Conservation (phyloP, 2,113 vertebrate genomes). For the Burhinus oedicnemus region DNA sequence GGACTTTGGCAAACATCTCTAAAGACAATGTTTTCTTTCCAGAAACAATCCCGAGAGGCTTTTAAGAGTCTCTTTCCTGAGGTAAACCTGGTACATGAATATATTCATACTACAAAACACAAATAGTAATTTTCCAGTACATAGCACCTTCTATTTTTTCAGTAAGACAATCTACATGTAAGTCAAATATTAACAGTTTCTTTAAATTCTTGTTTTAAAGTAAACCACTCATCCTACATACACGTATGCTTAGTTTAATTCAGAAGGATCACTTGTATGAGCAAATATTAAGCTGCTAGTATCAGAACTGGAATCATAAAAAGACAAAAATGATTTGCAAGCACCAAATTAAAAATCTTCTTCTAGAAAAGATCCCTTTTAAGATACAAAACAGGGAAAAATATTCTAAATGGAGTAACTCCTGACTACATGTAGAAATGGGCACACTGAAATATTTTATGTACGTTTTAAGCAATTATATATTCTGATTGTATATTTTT, state of each 20-base stretch:
- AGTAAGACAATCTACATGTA: not conserved
- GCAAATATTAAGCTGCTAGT: not conserved
- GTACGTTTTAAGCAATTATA: not conserved
- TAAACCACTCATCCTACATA: not conserved
- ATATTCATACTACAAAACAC: conserved; percentile 45
- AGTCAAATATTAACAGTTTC: not conserved
- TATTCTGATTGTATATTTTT: not conserved
- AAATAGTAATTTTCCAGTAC: conserved; percentile 1
- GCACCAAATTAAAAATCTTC: not conserved
- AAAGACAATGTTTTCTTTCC: conserved; percentile 74
- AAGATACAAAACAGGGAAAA: not conserved
- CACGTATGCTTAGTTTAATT: not conserved
- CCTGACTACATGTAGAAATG: not conserved
- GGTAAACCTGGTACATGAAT: conserved; percentile 49
- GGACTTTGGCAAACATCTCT: conserved; percentile 56
- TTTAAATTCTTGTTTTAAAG: not conserved
- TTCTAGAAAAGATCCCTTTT: not conserved
- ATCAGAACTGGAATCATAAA: not conserved
- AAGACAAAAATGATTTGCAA: not conserved
- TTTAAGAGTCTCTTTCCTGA: conserved; percentile 53
- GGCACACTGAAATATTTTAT: not conserved
- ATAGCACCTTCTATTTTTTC: not conserved
- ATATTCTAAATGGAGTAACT: not conserved
- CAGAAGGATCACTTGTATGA: not conserved
- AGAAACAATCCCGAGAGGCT: conserved; percentile 43